Evolutionary conservation across 2,797 vertebrate genomes (phyloP).

Genomic region (Spheniscus humboldti): DNA sequence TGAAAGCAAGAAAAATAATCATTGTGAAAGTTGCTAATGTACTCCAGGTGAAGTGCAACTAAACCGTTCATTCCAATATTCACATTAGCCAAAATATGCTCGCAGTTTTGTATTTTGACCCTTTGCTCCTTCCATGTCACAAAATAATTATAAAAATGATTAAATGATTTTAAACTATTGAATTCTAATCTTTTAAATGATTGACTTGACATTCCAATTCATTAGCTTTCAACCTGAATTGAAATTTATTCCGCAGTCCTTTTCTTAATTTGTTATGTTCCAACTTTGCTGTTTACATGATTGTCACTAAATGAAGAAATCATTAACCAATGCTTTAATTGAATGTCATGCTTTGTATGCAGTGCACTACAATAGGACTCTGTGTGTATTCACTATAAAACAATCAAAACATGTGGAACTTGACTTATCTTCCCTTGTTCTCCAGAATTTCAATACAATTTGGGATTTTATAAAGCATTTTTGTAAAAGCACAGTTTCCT

Average conservation of each 20-base stretch:
- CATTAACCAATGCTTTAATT: constrained; percentile 49
- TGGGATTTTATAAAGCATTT: constrained; percentile 15
- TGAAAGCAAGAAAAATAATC: constrained; percentile 67
- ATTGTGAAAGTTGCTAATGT: constrained; percentile 53
- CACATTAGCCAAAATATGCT: constrained; percentile 8
- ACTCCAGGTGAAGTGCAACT: constrained; percentile 48
- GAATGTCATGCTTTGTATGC: constrained; percentile 14
- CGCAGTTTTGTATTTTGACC: neutral
- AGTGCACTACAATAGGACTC: neutral
- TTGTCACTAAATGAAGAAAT: constrained; percentile 35
- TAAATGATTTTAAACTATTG: constrained; percentile 40
- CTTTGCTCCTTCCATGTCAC: neutral
- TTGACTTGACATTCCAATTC: constrained; percentile 50
- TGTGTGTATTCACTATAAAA: neutral
- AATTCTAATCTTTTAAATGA: constrained; percentile 39
- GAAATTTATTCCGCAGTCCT: constrained; percentile 37
- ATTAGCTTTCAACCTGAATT: constrained; percentile 37
- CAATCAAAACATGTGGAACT: neutral
- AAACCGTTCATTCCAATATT: constrained; percentile 17
- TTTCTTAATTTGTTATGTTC: constrained; percentile 40
- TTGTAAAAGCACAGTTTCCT: constrained; percentile 1
- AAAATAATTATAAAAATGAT: constrained; percentile 53
- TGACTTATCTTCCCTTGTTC: neutral
- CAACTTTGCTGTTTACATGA: constrained; percentile 41
- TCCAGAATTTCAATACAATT: neutral